Base-by-base conservation (phyloP, 1,140 invertebrate species). In the Drosophila insularis region DNA sequence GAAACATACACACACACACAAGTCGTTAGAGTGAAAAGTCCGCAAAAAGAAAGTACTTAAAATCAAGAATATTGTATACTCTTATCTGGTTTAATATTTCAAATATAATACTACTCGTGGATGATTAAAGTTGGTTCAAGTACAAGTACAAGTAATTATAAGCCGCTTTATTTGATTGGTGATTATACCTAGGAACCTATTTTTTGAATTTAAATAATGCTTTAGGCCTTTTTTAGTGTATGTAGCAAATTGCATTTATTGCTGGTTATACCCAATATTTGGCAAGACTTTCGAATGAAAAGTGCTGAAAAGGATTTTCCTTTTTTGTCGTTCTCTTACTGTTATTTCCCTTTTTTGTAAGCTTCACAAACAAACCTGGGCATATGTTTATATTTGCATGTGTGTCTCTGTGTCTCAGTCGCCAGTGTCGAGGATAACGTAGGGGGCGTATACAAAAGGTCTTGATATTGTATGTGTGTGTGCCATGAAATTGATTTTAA, bases 401-500 rank as follows among this genome's bases (percentile, higher is more conserved):
- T 78, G 63, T 62, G 67, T 69, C 50, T 61, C 63, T 39, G 63
- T 60, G 55, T 59, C 27, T 56, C n/a, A 32, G 11, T 32, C 17
- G 19, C 8, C 21, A 54, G 50, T 21, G n/a, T 23, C 19, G 19
- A 23, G 50, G 11, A 27, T 23, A 27, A 21, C 50, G 23, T 1
- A 27, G 40, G 39, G 23, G 60, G 54, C 35, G 43, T 50, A 54
- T 62, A 73, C 55, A 82, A 67, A 70, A 69, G 60, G 43, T 50
- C 43, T 50, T 21, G 17, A 50, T 70, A 40, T 50, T 35, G 46
- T 63, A 37, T 50, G 55, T 43, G 37, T 56, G 39, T n/a, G 53
- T 60, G 73, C 73, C 62, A 81, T 77, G 76, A 86, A 87, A 87
- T 89, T 89, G 84, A 89, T 89, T 89, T 89, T 74, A 84, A 89